phyloP scores from a whole-genome alignment of 2,888 invertebrate species.

The Temnothorax rugatulus region DNA sequence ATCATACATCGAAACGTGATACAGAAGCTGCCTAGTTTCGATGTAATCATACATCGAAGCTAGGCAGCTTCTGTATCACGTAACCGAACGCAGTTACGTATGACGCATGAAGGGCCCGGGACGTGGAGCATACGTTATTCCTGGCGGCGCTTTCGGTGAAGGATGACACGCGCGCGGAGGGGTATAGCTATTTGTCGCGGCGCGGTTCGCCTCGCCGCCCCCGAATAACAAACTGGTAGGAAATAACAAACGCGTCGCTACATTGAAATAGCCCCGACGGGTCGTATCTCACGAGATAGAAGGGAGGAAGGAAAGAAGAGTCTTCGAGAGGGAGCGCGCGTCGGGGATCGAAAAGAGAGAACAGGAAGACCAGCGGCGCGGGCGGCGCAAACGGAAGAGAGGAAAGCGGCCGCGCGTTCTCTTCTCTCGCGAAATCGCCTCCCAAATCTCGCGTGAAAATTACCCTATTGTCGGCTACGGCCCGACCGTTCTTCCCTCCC shows the following conservation, averaged over 20 bases:
- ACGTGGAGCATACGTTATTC: conserved; percentile 71
- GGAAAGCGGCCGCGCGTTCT: conserved; percentile 54
- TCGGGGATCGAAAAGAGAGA: conserved; percentile 18
- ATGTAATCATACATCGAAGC: neutral
- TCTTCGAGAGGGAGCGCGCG: conserved; percentile 46
- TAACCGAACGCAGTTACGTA: neutral
- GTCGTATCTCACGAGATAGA: conserved; percentile 81
- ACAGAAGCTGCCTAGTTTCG: too few relatives aligned
- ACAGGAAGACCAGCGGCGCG: conserved; percentile 36
- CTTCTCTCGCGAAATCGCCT: conserved; percentile 83
- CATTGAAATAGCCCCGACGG: conserved; percentile 84
- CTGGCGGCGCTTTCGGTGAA: conserved; percentile 56
- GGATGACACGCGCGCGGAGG: conserved; percentile 39
- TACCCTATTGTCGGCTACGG: conserved; percentile 83
- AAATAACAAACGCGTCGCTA: conserved; percentile 86
- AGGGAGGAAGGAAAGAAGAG: conserved; percentile 44
- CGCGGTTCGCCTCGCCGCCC: conserved; percentile 64
- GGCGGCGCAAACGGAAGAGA: conserved; percentile 47
- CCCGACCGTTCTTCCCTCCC: conserved; percentile 59
- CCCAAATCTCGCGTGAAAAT: conserved; percentile 86
- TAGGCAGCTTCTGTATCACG: neutral
- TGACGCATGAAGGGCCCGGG: conserved; percentile 1
- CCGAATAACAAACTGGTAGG: conserved; percentile 85
- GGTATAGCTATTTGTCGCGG: conserved; percentile 78
- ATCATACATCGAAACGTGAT: neutral